phyloP scores from a whole-genome alignment of 2,797 vertebrate genomes.

The Sebastes glaucus region DNA sequence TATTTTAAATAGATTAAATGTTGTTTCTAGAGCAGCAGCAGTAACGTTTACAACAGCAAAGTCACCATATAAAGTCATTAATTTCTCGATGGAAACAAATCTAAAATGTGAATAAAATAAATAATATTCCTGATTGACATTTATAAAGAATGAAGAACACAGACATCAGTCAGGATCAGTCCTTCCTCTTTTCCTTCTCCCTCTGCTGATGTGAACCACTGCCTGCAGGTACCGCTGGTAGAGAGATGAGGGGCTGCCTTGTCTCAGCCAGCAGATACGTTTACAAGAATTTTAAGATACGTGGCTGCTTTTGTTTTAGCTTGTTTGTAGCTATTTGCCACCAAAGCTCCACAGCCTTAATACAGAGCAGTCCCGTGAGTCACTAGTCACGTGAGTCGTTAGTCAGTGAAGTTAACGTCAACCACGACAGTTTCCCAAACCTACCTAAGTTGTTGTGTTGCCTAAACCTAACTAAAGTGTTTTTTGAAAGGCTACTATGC shows the following conservation, averaged over 20 bases:
- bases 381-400: no score
- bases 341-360: no score
- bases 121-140: neutral
- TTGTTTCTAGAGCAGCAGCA: neutral
- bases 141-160: neutral
- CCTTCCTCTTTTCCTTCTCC: neutral
- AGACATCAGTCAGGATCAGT: neutral
- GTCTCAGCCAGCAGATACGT: neutral
- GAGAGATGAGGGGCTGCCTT: no score
- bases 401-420: no score
- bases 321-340: neutral
- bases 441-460: no score
- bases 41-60: neutral
- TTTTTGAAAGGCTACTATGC: neutral
- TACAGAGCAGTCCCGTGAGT: no score
- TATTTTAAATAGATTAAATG: neutral
- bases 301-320: neutral
- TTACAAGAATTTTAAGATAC: neutral
- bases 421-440: no score
- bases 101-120: neutral
- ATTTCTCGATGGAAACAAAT: neutral
- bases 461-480: no score
- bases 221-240: neutral
- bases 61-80: neutral
- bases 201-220: neutral